phyloP scores from a whole-genome alignment of 2,113 vertebrate species.

The Catharus fuscescens region DNA sequence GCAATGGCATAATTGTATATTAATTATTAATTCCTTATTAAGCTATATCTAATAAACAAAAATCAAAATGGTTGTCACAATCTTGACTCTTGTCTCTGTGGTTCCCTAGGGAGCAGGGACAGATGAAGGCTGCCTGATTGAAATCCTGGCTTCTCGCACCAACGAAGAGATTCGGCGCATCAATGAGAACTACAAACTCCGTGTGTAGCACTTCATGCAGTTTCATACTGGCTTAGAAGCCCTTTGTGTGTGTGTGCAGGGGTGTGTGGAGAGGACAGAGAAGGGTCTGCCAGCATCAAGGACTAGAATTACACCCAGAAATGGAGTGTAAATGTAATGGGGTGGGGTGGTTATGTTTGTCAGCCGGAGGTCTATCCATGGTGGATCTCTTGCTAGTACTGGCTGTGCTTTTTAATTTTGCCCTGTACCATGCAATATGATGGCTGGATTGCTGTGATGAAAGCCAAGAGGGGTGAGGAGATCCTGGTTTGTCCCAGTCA shows the following conservation, averaged over 20 bases:
- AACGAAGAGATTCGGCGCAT: constrained; percentile 81
- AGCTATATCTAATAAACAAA: background rate
- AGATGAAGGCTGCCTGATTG: constrained; percentile 92
- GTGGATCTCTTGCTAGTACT: background rate
- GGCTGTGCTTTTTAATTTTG: background rate
- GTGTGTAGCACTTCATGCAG: constrained; percentile 62
- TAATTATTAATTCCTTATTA: background rate
- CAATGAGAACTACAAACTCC: constrained; percentile 76
- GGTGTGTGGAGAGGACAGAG: background rate
- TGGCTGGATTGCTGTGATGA: background rate
- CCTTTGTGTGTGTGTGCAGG: background rate
- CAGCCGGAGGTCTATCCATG: background rate
- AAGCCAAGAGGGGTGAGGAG: background rate
- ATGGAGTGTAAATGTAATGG: background rate
- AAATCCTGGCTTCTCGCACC: constrained; percentile 91
- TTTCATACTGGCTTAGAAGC: fast-evolving
- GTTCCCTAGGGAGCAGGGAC: constrained; percentile 89
- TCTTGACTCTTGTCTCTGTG: background rate
- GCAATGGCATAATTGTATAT: background rate
- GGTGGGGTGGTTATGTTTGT: background rate
- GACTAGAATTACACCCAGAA: background rate
- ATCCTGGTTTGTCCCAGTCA: background rate
- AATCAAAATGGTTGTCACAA: background rate
- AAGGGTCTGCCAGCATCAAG: background rate
- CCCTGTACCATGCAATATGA: background rate